Base-by-base conservation (phyloP, 2,113 vertebrate species). In the Hydrochoerus hydrochaeris region DNA sequence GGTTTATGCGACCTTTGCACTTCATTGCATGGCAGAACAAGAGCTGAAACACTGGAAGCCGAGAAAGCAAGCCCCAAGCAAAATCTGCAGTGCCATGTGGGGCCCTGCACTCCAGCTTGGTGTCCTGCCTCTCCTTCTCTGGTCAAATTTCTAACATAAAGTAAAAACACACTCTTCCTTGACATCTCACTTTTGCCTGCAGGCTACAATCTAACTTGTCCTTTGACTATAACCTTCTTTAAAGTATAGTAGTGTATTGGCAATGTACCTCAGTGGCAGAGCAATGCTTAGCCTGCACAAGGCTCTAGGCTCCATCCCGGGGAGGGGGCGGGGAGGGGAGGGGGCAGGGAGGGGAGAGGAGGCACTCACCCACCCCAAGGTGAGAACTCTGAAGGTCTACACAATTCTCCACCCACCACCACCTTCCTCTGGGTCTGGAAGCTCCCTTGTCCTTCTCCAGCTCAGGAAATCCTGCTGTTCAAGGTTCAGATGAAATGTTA, bases 311-410 rank as follows among this genome's bases (percentile, higher is more conserved):
- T 30, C 44, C 44, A 49, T 49, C 28, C 26, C 28, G 26, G 17
- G 26, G 41, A 44, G 41, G 20, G 54, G 13, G 16, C 0, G 20
- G 57, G 20, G 6, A 19, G 17, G 67, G 35, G 35, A 19, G 13
- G 35, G 16, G 13, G 35, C 14, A 9, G 2, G 6, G 16, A 19
- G 17, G 5, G 24, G 26, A 14, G 26, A 3, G 30, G 5, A 5
- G 30, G 62, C 24, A 19, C 24, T 0, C 0, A 7, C 78, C 63
- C 0, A 0, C 30, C 10, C 41, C 4, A 2, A 30, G 78, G 3
- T 0, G 0, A 14, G 30, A 54, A 83, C 46, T 10, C 12, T 9
- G 44, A 30, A 85, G 41, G 30, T 26, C 4, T 3, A 30, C 24
- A 46, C 6, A 28, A 10, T 0, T 13, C 38, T 35, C 46, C 41